A percentile compares a stretch with the other conserved stretches of the same genome.
These are phyloP conservation scores for Otolemur crassicaudatus DNA, from an alignment of 2,797 vertebrate genomes.

Conservation along the genomic window DNA sequence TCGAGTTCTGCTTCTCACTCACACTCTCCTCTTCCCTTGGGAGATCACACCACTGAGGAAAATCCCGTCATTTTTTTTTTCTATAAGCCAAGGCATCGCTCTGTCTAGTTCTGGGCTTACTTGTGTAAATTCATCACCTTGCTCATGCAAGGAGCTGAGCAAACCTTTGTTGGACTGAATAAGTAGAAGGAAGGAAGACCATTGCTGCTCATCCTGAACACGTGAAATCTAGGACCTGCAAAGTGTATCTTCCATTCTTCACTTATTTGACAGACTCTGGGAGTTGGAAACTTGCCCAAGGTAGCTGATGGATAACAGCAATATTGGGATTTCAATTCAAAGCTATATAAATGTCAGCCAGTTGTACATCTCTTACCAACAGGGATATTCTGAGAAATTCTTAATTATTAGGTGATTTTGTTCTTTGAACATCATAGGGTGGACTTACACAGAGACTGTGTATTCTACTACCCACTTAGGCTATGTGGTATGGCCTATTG, in stretches of 20 bases:
- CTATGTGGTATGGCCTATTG: not conserved
- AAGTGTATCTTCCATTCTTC: not conserved
- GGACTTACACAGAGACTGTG: not conserved
- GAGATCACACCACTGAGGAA: not conserved
- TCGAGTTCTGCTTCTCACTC: not conserved
- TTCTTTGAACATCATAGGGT: not conserved
- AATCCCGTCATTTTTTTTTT: not conserved
- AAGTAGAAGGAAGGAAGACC: not conserved
- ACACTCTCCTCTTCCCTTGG: not conserved
- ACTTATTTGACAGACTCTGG: not conserved
- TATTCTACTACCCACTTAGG: too few species aligned
- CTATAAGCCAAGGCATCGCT: not conserved
- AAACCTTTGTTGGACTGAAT: not conserved
- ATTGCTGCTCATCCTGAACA: not conserved
- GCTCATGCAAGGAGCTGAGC: not conserved
- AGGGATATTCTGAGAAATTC: not conserved
- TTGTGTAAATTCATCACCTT: not conserved
- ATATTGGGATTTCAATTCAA: not conserved
- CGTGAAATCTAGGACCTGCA: too few species aligned
- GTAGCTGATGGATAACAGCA: not conserved
- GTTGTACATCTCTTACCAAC: not conserved
- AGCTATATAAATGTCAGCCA: not conserved
- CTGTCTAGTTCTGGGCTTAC: not conserved
- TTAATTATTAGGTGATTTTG: not conserved
- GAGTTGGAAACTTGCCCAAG: not conserved